Percentiles rank a stretch among this genome's conserved stretches.
Conservation (phyloP, 2,888 invertebrate genomes). For the Psylliodes chrysocephalus region DNA sequence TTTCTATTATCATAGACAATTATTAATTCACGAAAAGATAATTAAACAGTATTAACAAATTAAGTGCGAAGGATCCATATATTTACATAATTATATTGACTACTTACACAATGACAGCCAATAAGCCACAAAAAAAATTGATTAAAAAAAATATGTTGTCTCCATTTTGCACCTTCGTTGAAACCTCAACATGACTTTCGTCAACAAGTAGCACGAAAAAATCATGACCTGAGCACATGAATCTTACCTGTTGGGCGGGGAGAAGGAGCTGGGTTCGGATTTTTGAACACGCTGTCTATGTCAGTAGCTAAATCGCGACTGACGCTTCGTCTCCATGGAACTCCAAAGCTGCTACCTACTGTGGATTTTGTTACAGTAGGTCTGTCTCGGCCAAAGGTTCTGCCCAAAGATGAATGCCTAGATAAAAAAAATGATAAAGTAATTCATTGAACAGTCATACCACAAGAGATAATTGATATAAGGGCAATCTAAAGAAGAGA, state of each 20-base stretch:
- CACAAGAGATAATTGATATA: too few species aligned
- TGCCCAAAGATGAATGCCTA: conserved; percentile 63
- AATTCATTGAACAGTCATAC: too few species aligned
- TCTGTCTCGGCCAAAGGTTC: conserved; percentile 62
- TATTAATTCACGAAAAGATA: too few species aligned
- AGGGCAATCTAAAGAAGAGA: too few species aligned
- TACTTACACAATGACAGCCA: not conserved
- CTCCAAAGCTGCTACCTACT: conserved; percentile 53
- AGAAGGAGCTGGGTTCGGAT: conserved; percentile 65
- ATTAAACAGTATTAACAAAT: too few species aligned
- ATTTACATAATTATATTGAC: too few species aligned
- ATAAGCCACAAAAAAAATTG: not conserved
- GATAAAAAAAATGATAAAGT: too few species aligned
- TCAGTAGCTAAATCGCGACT: conserved; percentile 77
- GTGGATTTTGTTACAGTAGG: conserved; percentile 47
- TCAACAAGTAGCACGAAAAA: not conserved
- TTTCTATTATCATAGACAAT: too few species aligned
- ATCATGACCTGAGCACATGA: not conserved
- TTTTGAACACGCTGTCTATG: conserved; percentile 78
- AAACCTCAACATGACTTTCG: not conserved
- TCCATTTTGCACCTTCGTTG: not conserved
- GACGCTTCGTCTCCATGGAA: conserved; percentile 72
- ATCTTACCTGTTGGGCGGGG: conserved; percentile 73
- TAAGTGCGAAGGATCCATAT: too few species aligned
- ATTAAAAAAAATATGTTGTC: too few species aligned